Percentiles rank a stretch among this genome's conserved stretches.
Conservation (phyloP, 2,113 vertebrate genomes). For the Epinephelus fuscoguttatus region DNA sequence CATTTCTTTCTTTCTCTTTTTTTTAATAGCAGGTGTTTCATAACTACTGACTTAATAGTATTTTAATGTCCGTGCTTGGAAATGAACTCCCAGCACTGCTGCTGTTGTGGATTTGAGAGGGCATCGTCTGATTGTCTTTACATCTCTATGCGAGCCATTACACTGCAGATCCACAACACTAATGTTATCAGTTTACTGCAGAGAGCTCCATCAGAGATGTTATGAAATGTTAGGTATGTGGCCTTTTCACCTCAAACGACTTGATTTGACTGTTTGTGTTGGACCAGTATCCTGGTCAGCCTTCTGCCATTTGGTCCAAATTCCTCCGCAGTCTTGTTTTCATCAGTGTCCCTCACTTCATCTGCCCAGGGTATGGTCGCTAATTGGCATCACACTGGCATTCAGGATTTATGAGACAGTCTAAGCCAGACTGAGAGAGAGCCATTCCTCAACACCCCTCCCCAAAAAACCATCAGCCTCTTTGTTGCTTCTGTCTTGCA, state of each 20-base stretch:
- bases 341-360: slow-evolving; percentile 44
- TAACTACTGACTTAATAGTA: slow-evolving; percentile 46
- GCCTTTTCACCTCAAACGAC: slow-evolving; percentile 22
- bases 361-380: slow-evolving; percentile 49
- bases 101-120: neutral
- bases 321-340: slow-evolving; percentile 63
- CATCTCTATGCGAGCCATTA: slow-evolving; percentile 8
- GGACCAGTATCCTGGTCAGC: slow-evolving; percentile 40
- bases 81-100: slow-evolving; percentile 33
- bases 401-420: slow-evolving; percentile 67
- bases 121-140: neutral
- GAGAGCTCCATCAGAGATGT: neutral
- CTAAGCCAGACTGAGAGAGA: slow-evolving; percentile 47
- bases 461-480: slow-evolving; percentile 32
- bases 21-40: slow-evolving; percentile 51
- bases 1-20: slow-evolving; percentile 14
- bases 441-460: slow-evolving; percentile 33
- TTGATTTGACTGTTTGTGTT: slow-evolving; percentile 26
- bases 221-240: slow-evolving; percentile 14
- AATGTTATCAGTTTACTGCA: neutral
- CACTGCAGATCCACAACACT: slow-evolving; percentile 2
- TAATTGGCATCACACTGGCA: slow-evolving; percentile 77
- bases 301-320: slow-evolving; percentile 49
- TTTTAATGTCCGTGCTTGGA: slow-evolving; percentile 53
- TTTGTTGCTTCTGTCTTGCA: slow-evolving; percentile 61